phyloP scores from a whole-genome alignment of 1,140 invertebrate species.

The Drosophila mayri region DNA sequence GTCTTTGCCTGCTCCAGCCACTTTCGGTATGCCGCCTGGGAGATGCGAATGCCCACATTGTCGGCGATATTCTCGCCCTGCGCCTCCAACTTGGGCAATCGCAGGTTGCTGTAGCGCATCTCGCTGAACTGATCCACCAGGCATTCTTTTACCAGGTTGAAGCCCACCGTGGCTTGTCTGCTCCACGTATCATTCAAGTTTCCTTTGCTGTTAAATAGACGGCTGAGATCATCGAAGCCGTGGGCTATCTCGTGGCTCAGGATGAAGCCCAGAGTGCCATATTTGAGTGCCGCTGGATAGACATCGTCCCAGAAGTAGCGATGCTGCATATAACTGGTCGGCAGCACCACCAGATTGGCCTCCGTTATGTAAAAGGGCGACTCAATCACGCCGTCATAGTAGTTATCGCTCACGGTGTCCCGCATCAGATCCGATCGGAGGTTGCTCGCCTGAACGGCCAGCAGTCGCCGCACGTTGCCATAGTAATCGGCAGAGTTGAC shows the following conservation, averaged over 20 bases:
- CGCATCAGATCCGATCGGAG: constrained; percentile 90
- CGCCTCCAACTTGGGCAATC: constrained; percentile 90
- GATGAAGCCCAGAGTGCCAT: constrained; percentile 96
- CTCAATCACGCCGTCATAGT: constrained; percentile 93
- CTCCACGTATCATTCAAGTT: constrained; percentile 92
- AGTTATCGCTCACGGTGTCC: constrained; percentile 88
- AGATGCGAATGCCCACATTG: constrained; percentile 96
- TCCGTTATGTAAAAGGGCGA: constrained; percentile 98
- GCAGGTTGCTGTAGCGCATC: constrained; percentile 88
- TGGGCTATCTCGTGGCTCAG: constrained; percentile 90
- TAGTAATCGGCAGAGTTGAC: constrained; percentile 92
- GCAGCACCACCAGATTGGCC: constrained; percentile 98
- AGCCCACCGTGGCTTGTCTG: constrained; percentile 93
- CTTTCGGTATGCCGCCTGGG: constrained; percentile 92
- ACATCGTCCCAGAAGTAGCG: constrained; percentile 95
- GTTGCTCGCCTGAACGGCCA: constrained; percentile 91
- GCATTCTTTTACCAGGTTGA: constrained; percentile 94
- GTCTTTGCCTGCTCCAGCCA: constrained; percentile 86
- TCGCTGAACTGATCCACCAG: constrained; percentile 95
- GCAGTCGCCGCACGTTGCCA: constrained; percentile 90
- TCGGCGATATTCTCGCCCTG: constrained; percentile 96
- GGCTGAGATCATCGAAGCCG: constrained; percentile 88
- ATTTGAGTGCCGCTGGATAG: constrained; percentile 96
- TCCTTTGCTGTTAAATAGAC: constrained; percentile 88
- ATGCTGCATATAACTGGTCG: constrained; percentile 96